A percentile compares a stretch with the other conserved stretches of the same genome.
phyloP scores from a whole-genome alignment of 2,888 invertebrate species.

The Epiperipatus broadwayi region DNA sequence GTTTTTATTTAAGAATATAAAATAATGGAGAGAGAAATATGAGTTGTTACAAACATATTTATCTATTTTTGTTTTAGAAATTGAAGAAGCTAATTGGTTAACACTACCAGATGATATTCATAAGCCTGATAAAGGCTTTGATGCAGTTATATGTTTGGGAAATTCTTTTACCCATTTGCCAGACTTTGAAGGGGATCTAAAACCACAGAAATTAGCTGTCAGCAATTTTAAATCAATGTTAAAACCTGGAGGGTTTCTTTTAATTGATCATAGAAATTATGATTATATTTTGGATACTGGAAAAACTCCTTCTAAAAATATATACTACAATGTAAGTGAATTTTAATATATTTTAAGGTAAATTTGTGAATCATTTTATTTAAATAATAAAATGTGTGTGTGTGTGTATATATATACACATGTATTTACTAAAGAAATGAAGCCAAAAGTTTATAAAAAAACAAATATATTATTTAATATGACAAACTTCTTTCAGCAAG shows the following conservation, averaged over 20 bases:
- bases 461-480: no score
- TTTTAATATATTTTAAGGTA: neutral
- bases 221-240: slow-evolving; percentile 59
- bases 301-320: slow-evolving; percentile 55
- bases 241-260: slow-evolving; percentile 59
- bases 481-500: no score
- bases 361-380: neutral
- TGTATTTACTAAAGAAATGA: no score
- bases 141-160: slow-evolving; percentile 71
- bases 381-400: neutral
- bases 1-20: neutral
- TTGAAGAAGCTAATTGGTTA: slow-evolving; percentile 80
- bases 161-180: slow-evolving; percentile 78
- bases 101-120: slow-evolving; percentile 53
- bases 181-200: slow-evolving; percentile 55
- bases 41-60: no score
- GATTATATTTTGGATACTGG: slow-evolving; percentile 59
- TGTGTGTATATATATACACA: no score
- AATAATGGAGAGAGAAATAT: no score
- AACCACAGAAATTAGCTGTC: slow-evolving; percentile 51
- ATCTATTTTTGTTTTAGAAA: slow-evolving; percentile 38
- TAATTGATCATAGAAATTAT: slow-evolving; percentile 76
- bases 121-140: slow-evolving; percentile 44
- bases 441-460: no score
- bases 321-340: slow-evolving; percentile 71